Evolutionary conservation across 2,888 invertebrate species (phyloP).

Genomic region (Capitulum mitella): DNA sequence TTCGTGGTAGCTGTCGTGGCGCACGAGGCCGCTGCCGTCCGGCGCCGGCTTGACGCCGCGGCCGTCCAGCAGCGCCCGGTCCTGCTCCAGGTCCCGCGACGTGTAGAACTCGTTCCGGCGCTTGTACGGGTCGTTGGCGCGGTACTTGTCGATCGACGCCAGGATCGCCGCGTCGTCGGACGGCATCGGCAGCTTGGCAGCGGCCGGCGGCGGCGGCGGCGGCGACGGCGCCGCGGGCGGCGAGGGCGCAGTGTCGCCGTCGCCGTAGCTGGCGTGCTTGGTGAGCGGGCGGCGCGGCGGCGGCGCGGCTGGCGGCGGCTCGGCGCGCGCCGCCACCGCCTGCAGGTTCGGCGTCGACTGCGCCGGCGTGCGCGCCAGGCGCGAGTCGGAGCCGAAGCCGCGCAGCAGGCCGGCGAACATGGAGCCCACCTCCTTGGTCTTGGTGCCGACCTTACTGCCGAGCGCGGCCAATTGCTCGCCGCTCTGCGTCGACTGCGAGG

Average conservation of each 20-base stretch:
- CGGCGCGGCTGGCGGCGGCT: neutral
- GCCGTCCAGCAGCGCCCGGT: conserved; percentile 19
- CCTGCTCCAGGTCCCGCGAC: neutral
- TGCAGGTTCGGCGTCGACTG: neutral
- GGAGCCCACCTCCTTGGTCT: conserved; percentile 24
- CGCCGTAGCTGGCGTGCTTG: conserved; percentile 6
- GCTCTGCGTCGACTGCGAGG: neutral
- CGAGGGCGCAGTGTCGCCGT: no score
- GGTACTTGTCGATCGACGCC: conserved; percentile 6
- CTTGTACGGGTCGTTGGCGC: conserved; percentile 13
- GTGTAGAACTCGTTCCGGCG: conserved; percentile 19
- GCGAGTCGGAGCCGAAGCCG: conserved; percentile 9
- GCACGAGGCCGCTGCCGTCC: neutral
- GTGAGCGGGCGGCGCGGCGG: neutral
- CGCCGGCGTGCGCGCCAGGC: neutral
- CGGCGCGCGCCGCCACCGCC: neutral
- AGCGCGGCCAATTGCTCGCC: neutral
- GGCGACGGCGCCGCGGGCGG: neutral
- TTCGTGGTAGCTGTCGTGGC: conserved; percentile 3
- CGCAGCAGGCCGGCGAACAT: conserved; percentile 9
- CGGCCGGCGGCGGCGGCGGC: neutral
- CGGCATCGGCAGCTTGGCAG: neutral
- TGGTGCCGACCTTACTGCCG: conserved; percentile 16
- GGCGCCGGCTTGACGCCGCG: neutral
- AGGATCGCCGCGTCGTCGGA: conserved; percentile 5